Conservation (phyloP, 2,888 invertebrate species). For the Alviniconcha strummeri region DNA sequence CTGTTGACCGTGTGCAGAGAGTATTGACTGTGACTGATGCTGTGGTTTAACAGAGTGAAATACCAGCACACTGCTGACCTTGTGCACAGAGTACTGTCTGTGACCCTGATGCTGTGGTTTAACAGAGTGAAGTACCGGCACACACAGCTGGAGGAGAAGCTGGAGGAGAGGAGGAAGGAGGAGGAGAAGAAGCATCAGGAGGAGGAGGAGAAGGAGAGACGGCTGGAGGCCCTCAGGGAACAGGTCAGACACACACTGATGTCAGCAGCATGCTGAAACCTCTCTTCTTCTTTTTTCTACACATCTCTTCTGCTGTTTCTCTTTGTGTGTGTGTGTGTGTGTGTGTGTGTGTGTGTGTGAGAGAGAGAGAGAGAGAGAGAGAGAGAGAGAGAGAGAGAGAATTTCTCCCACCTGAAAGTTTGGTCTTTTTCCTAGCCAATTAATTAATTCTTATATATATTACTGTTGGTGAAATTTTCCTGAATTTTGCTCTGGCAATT, state of each 20-base stretch:
- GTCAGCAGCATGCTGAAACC: neutral
- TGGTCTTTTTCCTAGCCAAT: too few species aligned
- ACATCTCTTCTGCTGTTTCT: neutral
- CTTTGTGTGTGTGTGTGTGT: neutral
- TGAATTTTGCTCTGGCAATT: too few species aligned
- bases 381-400: neutral
- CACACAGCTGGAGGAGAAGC: constrained; percentile 59
- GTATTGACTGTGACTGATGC: too few species aligned
- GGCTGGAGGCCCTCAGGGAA: constrained; percentile 66
- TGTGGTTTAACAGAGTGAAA: too few species aligned
- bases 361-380: neutral
- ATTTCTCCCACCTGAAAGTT: too few species aligned
- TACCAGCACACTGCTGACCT: too few species aligned
- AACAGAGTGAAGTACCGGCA: constrained; percentile 62
- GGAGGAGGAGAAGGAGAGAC: constrained; percentile 62
- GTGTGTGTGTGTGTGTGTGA: neutral
- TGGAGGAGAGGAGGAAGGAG: constrained; percentile 52
- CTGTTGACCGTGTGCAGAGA: too few species aligned
- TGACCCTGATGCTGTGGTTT: too few species aligned
- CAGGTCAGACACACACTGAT: constrained; percentile 47
- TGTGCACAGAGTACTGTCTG: too few species aligned
- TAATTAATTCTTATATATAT: too few species aligned
- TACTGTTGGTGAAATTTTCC: too few species aligned
- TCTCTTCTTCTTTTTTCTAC: neutral
- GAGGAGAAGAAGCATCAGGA: constrained; percentile 57